Evolutionary conservation across 1,140 invertebrate species (phyloP).

Genomic region (Aethina tumida): DNA sequence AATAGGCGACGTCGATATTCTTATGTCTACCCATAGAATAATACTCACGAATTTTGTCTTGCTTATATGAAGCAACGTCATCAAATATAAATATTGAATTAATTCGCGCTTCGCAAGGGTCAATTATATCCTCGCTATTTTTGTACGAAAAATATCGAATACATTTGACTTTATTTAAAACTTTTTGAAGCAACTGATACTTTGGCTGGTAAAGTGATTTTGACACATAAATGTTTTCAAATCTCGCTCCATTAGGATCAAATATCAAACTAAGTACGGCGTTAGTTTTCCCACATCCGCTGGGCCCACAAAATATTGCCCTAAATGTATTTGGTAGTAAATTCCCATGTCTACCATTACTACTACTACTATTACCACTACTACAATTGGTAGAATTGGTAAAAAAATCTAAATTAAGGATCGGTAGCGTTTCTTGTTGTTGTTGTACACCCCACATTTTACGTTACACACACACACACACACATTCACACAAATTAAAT

Average conservation of each 20-base stretch:
- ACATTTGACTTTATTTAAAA: constrained; percentile 16
- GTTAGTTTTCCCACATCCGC: constrained; percentile 25
- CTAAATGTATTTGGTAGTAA: constrained; percentile 14
- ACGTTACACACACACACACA: too few relatives aligned
- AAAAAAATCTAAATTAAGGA: constrained; percentile 5
- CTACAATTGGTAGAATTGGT: too few relatives aligned
- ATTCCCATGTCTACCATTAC: constrained; percentile 4
- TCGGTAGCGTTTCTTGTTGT: constrained; percentile 7
- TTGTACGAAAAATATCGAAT: constrained; percentile 26
- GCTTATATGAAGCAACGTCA: constrained; percentile 30
- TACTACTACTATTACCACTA: not conserved
- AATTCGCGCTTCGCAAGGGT: constrained; percentile 17
- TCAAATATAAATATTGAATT: constrained; percentile 35
- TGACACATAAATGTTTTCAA: constrained; percentile 29
- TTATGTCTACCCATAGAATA: constrained; percentile 35
- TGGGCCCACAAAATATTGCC: constrained; percentile 20
- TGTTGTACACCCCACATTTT: too few relatives aligned
- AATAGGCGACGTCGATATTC: constrained; percentile 23
- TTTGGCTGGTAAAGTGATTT: constrained; percentile 23
- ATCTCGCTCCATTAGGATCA: constrained; percentile 27
- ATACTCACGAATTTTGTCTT: constrained; percentile 30
- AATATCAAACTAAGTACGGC: constrained; percentile 20
- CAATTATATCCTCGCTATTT: constrained; percentile 26
- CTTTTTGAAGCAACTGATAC: constrained; percentile 16
- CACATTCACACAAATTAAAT: too few relatives aligned